Evolutionary conservation across 2,888 invertebrate species (phyloP).

Genomic region (Xiphydria camelus): DNA sequence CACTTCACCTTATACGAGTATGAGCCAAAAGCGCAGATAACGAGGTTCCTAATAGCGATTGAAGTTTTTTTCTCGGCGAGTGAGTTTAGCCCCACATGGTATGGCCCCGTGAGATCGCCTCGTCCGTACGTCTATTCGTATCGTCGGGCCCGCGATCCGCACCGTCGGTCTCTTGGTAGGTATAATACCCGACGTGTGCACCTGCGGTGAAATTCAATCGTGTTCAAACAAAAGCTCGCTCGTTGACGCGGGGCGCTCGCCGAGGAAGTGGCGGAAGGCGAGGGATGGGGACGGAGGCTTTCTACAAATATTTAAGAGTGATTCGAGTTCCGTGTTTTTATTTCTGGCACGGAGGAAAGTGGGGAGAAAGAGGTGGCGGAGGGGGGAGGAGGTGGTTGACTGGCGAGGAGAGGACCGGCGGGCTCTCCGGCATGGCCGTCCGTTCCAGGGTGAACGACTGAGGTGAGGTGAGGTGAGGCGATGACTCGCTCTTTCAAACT

Average conservation of each 20-base stretch:
- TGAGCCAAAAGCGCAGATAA: too few species aligned
- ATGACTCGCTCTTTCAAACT: slow-evolving; percentile 18
- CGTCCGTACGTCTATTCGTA: too few species aligned
- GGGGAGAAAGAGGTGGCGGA: not conserved
- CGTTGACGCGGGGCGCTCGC: not conserved
- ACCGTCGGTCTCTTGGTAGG: too few species aligned
- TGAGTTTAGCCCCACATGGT: too few species aligned
- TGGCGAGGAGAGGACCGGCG: not conserved
- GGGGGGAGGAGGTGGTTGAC: not conserved
- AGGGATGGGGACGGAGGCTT: slow-evolving; percentile 6
- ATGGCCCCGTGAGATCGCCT: too few species aligned
- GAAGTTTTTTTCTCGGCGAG: too few species aligned
- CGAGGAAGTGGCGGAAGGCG: not conserved
- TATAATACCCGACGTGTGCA: not conserved
- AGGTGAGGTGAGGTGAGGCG: slow-evolving; percentile 7
- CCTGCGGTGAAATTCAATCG: slow-evolving; percentile 23
- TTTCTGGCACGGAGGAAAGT: too few species aligned
- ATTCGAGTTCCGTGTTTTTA: slow-evolving; percentile 11
- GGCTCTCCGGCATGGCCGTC: not conserved
- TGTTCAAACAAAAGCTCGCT: slow-evolving; percentile 18
- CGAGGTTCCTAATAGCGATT: too few species aligned
- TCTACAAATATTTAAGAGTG: slow-evolving; percentile 24
- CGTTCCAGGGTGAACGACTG: slow-evolving; percentile 14
- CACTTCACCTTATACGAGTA: too few species aligned
- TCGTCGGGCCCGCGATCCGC: too few species aligned